These are phyloP conservation scores for Ectobius pallidus DNA, from an alignment of 2,888 invertebrate species.

Conservation along the genomic window DNA sequence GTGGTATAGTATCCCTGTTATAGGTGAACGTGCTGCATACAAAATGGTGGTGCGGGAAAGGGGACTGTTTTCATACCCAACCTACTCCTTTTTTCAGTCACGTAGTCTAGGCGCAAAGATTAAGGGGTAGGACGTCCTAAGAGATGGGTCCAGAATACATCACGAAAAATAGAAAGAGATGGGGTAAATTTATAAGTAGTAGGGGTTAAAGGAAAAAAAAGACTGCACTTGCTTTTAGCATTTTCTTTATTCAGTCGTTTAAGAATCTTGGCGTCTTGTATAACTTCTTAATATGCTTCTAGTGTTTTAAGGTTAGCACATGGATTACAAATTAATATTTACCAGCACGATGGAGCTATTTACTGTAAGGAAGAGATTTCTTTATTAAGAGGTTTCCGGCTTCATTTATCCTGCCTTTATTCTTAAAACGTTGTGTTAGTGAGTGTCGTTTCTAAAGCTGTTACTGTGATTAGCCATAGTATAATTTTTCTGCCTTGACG, in stretches of 20 bases:
- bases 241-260: neutral
- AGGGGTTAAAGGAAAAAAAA: neutral
- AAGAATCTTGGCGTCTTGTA: neutral
- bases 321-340: too few species aligned
- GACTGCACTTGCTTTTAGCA: too few species aligned
- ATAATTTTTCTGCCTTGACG: too few species aligned
- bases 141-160: conserved; percentile 37
- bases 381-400: too few species aligned
- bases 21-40: conserved; percentile 1
- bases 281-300: neutral
- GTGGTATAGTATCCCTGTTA: neutral
- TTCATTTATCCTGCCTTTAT: too few species aligned
- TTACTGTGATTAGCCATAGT: too few species aligned
- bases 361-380: too few species aligned
- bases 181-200: neutral
- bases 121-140: conserved; percentile 36
- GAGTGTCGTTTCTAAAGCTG: too few species aligned
- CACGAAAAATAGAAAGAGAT: conserved; percentile 22
- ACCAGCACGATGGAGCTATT: too few species aligned
- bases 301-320: neutral
- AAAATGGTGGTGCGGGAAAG: neutral
- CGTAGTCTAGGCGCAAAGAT: conserved; percentile 32
- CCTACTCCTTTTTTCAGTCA: neutral
- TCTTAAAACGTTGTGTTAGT: too few species aligned
- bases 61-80: neutral